phyloP scores from a whole-genome alignment of 1,140 invertebrate species.

The Zaprionus davidi region DNA sequence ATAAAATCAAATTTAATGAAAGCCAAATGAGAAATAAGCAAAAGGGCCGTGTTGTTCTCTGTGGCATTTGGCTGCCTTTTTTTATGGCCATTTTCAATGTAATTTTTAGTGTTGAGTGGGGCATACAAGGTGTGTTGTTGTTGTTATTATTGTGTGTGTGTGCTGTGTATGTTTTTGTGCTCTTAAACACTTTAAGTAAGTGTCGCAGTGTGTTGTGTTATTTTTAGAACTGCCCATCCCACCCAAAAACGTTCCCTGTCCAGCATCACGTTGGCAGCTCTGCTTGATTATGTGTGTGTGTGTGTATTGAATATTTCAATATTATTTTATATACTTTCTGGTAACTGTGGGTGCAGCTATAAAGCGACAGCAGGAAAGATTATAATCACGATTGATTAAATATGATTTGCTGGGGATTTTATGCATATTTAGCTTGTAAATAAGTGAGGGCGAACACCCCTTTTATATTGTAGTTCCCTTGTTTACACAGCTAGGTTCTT shows the following conservation, averaged over 20 bases:
- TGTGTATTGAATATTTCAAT: not conserved
- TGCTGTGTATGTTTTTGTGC: conserved; percentile 34
- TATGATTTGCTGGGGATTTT: not conserved
- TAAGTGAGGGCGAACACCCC: not conserved
- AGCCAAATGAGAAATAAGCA: conserved; percentile 53
- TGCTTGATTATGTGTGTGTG: not conserved
- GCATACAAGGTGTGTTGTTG: conserved; percentile 53
- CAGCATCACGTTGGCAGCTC: conserved; percentile 26
- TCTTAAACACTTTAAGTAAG: conserved; percentile 77
- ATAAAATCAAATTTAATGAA: conserved; percentile 78
- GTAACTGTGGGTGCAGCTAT: not conserved
- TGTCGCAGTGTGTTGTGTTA: conserved; percentile 61
- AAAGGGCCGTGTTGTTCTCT: conserved; percentile 50
- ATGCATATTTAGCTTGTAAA: not conserved
- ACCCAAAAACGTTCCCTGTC: conserved; percentile 17
- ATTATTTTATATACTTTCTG: not conserved
- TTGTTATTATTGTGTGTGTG: conserved; percentile 32
- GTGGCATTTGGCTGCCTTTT: conserved; percentile 37
- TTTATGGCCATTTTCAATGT: conserved; percentile 76
- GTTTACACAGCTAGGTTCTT: not conserved
- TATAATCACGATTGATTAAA: not conserved
- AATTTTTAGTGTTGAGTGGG: conserved; percentile 74
- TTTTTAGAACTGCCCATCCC: conserved; percentile 45
- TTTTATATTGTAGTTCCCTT: not conserved
- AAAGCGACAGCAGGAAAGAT: not conserved